Base-by-base conservation (phyloP, 2,113 vertebrate species). In the Daphoenositta chrysoptera region DNA sequence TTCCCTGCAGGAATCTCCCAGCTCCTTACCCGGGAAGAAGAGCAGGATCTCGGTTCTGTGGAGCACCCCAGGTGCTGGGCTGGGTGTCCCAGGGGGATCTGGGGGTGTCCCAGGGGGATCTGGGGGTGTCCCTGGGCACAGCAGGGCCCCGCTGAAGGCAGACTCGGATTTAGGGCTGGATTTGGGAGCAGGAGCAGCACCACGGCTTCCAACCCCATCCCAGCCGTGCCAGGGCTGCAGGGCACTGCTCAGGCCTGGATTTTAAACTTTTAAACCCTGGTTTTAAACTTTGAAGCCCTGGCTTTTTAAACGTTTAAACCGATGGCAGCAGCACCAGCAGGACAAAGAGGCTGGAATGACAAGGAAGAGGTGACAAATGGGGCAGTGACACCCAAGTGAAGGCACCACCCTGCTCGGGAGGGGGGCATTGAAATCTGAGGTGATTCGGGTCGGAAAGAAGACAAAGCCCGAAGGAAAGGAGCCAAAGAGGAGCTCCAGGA, bases 51-150 rank as follows among this genome's bases (percentile, higher is more conserved):
- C 0, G 56, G 72, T 0, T 39, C 58, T 19, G 54, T 2, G 15
- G 24, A 44, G 53, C 17, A 4, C 22, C 6, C 21, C 4, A 10
- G 39, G 61, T n/a, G n/a, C n/a, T n/a, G n/a, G n/a, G n/a, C n/a
- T n/a, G n/a, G n/a, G n/a, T 40, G 31, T 3, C 1, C 6, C 40
- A 2, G 45, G 28, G 35, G 13, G 56, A 10, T 1, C 13, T 2
- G 22, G 40, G 31, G 33, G 0, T 0, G 31, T 2, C 1, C 6
- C 40, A 2, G 45, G 28, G 35, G 13, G 56, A 10, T 1, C 16
- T 2, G 22, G 40, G 31, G n/a, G 0, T 1, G 5, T 14, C 16
- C 54, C 6, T 3, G 10, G 31, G 68, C 51, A 15, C 0, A 2
- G 47, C 22, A 11, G 8, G 1, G 33, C 2, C 64, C 73, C 13